Evolutionary conservation across 1,140 invertebrate genomes (phyloP).

Genomic region (Lithobius niger): DNA sequence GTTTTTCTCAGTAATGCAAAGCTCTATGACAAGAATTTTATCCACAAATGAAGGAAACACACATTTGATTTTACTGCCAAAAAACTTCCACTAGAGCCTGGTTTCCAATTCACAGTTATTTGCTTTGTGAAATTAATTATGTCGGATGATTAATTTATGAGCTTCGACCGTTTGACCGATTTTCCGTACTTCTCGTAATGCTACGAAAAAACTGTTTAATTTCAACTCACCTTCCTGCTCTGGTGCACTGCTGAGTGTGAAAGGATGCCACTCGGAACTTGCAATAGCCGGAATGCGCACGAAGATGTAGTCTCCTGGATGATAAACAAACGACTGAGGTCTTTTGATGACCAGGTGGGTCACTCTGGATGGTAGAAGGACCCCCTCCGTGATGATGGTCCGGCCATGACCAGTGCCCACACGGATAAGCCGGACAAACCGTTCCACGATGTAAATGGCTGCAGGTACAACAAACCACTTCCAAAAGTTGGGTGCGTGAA

Average conservation of each 20-base stretch:
- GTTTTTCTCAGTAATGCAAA: too few relatives aligned
- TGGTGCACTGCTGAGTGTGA: conserved; percentile 89
- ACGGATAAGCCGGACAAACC: conserved; percentile 44
- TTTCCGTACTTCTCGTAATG: too few relatives aligned
- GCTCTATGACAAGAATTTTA: too few relatives aligned
- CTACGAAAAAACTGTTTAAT: too few relatives aligned
- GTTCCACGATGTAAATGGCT: conserved; percentile 62
- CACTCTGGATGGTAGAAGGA: conserved; percentile 61
- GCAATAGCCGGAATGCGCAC: conserved; percentile 86
- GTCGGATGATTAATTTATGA: too few relatives aligned
- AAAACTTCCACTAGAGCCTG: too few relatives aligned
- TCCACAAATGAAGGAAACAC: too few relatives aligned
- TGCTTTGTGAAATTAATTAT: too few relatives aligned
- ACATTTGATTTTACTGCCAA: too few relatives aligned
- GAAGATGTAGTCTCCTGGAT: conserved; percentile 89
- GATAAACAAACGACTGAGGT: conserved; percentile 71
- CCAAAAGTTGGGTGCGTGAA: conserved; percentile 90
- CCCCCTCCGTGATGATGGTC: conserved; percentile 58
- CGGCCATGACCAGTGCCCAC: conserved; percentile 34
- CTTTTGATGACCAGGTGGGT: conserved; percentile 53
- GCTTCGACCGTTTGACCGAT: too few relatives aligned
- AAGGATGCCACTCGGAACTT: conserved; percentile 92
- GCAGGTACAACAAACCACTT: conserved; percentile 85
- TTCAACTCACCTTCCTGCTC: conserved; percentile 82
- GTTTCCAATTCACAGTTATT: too few relatives aligned